These are phyloP conservation scores for Seira musarum DNA, from an alignment of 2,888 invertebrate genomes.

Conservation along the genomic window DNA sequence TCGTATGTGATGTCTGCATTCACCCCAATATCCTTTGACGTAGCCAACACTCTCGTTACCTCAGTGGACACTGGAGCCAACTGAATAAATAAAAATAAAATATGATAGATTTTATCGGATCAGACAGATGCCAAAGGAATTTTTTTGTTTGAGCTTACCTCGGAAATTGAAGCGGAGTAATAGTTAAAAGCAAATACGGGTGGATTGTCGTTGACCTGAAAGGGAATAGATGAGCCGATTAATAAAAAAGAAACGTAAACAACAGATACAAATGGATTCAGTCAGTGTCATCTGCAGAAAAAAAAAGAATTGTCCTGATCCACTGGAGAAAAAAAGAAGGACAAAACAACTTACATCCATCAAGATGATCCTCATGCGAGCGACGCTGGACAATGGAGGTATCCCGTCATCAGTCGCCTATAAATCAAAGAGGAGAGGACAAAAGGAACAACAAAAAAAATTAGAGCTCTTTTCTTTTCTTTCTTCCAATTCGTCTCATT, in stretches of 20 bases:
- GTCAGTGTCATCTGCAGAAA: neutral
- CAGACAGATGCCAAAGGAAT: neutral
- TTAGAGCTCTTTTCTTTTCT: conserved; percentile 4
- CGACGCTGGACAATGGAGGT: conserved; percentile 81
- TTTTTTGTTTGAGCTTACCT: conserved; percentile 73
- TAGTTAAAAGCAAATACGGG: conserved; percentile 90
- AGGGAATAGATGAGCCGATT: conserved; percentile 28
- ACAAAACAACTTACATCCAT: conserved; percentile 80
- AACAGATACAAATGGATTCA: conserved; percentile 1
- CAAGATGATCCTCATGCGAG: conserved; percentile 84
- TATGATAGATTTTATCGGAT: conserved; percentile 22
- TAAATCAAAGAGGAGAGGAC: conserved; percentile 51
- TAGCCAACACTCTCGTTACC: conserved; percentile 89
- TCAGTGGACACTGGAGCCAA: conserved; percentile 84
- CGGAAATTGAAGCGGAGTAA: conserved; percentile 85
- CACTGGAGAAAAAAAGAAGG: conserved; percentile 76
- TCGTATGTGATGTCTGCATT: conserved; percentile 94
- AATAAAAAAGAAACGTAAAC: conserved; percentile 19
- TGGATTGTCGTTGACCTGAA: conserved; percentile 82
- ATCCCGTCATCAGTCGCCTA: conserved; percentile 86
- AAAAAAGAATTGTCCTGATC: neutral
- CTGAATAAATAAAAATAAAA: conserved; percentile 42
- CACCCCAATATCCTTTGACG: conserved; percentile 91
- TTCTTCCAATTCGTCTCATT: neutral
- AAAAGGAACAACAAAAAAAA: conserved; percentile 1